Conservation (phyloP, 1,140 invertebrate genomes). For the Babylonia areolata region DNA sequence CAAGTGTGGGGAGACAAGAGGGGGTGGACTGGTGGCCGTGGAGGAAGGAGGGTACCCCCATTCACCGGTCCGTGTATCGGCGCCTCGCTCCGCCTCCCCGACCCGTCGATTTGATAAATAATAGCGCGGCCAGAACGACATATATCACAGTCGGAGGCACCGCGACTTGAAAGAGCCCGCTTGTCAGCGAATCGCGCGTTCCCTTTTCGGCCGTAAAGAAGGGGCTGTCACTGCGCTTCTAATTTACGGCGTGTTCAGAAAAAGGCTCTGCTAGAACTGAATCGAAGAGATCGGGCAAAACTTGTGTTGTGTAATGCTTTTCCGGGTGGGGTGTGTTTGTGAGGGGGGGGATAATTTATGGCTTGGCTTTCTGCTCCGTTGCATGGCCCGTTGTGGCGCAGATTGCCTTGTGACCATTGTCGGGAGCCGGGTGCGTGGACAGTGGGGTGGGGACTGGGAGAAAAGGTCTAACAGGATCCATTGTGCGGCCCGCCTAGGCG, state of each 20-base stretch:
- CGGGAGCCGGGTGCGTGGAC: not conserved
- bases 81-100: not conserved
- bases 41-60: not conserved
- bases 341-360: not conserved
- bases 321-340: not conserved
- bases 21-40: not conserved
- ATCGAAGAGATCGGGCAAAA: not conserved
- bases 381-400: not conserved
- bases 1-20: no score
- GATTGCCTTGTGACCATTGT: not conserved
- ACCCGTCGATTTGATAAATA: slow-evolving; percentile 1
- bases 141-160: not conserved
- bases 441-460: not conserved
- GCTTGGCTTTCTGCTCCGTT: not conserved
- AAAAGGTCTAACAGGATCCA: not conserved
- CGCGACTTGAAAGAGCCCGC: not conserved
- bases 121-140: not conserved
- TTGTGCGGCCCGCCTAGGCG: not conserved
- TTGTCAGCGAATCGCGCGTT: not conserved
- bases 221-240: slow-evolving; percentile 5
- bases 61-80: not conserved
- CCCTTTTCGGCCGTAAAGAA: slow-evolving; percentile 2
- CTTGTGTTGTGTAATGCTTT: slow-evolving; percentile 3
- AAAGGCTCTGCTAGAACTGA: not conserved
- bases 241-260: not conserved